Evolutionary conservation across 2,797 vertebrate species (phyloP), one percentile per base, ranked within the genome.

Genomic region (Crocidura indochinensis): DNA sequence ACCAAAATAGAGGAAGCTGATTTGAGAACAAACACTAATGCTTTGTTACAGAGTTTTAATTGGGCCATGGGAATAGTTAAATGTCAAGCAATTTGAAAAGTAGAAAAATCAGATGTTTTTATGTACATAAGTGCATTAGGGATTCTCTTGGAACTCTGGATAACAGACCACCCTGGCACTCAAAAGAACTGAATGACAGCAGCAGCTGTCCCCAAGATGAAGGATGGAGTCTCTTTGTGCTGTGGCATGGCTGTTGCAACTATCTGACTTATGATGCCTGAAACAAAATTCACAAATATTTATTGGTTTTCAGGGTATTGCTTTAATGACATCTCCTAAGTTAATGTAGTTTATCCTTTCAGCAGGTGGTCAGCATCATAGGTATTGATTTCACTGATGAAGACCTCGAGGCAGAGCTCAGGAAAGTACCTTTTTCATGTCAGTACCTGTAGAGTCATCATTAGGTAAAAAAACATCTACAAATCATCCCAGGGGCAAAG

Each of bases 31-130:
- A 38, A 38, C 38, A 5, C 38, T 3, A 9, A 31, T 7, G 47
- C 38, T 8, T 14, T 26, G 19, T 10, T 46, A n/a, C 38, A 24
- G 49, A 12, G 27, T 46, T 85, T 26, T 67, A 68, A 62, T 8
- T 72, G 69, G 49, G 17, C 24, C 72, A 24, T n/a, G 38, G 24
- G 1, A 44, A 74, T 26, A 84, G 68, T 72, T 75, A 38, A 29
- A 69, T 77, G 72, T 31, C 56, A 89, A 46, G 11, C 17, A 76
- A 65, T 26, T 62, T 73, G 46, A 72, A 86, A 87, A 67, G 38
- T 38, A 64, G n/a, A 79, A 83, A 84, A 71, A 64, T 3, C 8
- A 62, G 77, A 44, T 10, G 51, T 17, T 65, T 85, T 79, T 65
- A 68, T 26, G 2, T 8, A 64, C 78, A 91, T 79, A 38, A 29